Base-by-base conservation (phyloP, 2,888 invertebrate species). In the Helicoverpa assulta region DNA sequence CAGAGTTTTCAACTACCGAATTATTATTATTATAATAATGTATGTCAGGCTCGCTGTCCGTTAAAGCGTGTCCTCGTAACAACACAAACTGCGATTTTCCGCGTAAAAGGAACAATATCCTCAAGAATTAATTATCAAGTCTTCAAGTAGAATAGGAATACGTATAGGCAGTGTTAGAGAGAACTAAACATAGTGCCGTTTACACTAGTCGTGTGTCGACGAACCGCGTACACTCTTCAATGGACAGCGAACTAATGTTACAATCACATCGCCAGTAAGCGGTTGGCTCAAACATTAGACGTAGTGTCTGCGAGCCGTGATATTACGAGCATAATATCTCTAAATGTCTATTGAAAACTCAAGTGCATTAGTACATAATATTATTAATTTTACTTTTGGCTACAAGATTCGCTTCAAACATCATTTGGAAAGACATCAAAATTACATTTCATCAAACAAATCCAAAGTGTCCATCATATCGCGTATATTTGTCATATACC, bases 291-390 rank as follows among this genome's bases (percentile, higher is more conserved):
- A 70, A 69, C 73, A 53, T 72, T 53, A 65, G 72, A 73, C 77
- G 53, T 71, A 68, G 67, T 59, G 70, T 68, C 82, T 33, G 63
- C 67, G 82, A 82, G 82, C 78, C 76, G 63, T 71, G 67, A 75
- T 81, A 83, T 71, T 60, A 73, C 65, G 76, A 82, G 76, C 79
- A 75, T 76, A 75, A 73, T 64, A 75, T 75, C 64, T 73, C 81
- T 81, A 81, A 78, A 70, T 77, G 66, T 76, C 79, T 84, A 86
- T 86, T 85, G 88, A 88, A 89, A 89, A 88, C 88, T 86, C 87
- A 76, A 82, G 75, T 82, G 83, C 88, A 86, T 85, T 84, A 85
- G 71, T 86, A 86, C 78, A 85, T 81, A 76, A 53, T 81, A 73
- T 73, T 64, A 78, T 76, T 72, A 73, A 69, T 76, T 70, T 74